phyloP scores from a whole-genome alignment of 2,797 vertebrate genomes.

The Lepus oiostolus region DNA sequence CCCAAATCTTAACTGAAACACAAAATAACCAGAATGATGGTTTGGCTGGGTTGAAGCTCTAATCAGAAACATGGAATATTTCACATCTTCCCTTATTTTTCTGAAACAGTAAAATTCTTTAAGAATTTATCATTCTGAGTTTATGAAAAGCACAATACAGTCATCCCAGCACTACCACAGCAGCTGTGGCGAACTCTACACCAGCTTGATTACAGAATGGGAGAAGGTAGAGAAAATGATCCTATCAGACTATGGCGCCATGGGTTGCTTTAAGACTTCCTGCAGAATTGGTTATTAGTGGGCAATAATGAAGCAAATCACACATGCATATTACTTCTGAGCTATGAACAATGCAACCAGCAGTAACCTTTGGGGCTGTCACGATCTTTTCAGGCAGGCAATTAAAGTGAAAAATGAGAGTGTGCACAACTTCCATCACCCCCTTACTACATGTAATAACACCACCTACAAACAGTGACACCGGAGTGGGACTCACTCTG shows the following conservation, averaged over 20 bases:
- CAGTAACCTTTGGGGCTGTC: constrained; percentile 89
- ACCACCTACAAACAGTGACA: constrained; percentile 81
- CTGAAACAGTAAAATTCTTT: neutral
- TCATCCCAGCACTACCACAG: neutral
- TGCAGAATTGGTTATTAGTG: constrained; percentile 85
- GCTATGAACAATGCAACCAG: constrained; percentile 82
- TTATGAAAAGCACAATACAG: constrained; percentile 6
- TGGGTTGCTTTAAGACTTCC: constrained; percentile 72
- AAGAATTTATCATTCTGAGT: constrained; percentile 44
- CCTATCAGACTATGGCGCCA: constrained; percentile 67
- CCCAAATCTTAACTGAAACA: constrained; percentile 27
- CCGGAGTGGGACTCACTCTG: constrained; percentile 60
- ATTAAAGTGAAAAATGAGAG: constrained; percentile 91
- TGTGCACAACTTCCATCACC: constrained; percentile 78
- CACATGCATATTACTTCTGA: constrained; percentile 79
- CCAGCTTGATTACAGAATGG: constrained; percentile 42
- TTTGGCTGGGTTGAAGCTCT: neutral
- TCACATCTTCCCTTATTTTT: constrained; percentile 32
- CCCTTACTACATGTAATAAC: constrained; percentile 81
- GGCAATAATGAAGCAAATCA: constrained; percentile 84
- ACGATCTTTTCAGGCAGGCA: constrained; percentile 86
- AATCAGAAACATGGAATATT: constrained; percentile 15
- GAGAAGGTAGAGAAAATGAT: constrained; percentile 45
- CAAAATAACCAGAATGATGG: neutral
- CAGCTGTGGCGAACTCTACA: neutral